Evolutionary conservation across 2,797 vertebrate species (phyloP), one percentile per base, ranked within the genome.

Genomic region (Botia kubotai): DNA sequence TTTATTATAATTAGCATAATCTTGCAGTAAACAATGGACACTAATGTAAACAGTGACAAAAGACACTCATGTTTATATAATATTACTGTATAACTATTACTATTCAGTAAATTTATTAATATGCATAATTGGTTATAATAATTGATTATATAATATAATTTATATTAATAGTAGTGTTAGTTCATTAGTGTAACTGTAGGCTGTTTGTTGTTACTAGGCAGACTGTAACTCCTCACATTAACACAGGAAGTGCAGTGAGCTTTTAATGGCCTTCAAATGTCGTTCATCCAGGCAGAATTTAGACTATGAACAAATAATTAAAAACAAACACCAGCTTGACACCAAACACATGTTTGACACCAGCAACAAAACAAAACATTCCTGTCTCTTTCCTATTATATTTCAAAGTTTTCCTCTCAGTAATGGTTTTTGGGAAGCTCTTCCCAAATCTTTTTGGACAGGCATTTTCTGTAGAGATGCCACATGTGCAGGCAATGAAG

Each of bases 401-500:
- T 68, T 68, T 67, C 33, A 23, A 36, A 76, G 50, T 50, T 55
- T 52, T 55, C 33, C 16, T 50, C 72, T 29, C 4, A 63, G 58
- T 58, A 7, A 46, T n/a, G 60, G 48, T 33, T 77, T 69, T 48
- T 16, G 10, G 53, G 46, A 69, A 58, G 21, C 16, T 8, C 14
- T 74, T n/a, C 14, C 17, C 10, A 7, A 11, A 39, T 66, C 60
- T 66, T 11, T 66, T 66, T 39, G 33, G 63, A 66, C 63, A 46
- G 43, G 39, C 57, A 0, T 77, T 33, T 39, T 69, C 66, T 69
- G 14, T 60, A 46, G 55, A 53, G 16, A 19, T 46, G 75, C 63
- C 58, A 57, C 63, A 77, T 57, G 75, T 77, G 50, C 33, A 21
- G 19, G 23, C 60, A 21, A 52, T 6, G 46, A 19, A 75, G 62